These are phyloP conservation scores for Dicrostonyx torquatus DNA, from an alignment of 2,797 vertebrate genomes.

Conservation along the genomic window DNA sequence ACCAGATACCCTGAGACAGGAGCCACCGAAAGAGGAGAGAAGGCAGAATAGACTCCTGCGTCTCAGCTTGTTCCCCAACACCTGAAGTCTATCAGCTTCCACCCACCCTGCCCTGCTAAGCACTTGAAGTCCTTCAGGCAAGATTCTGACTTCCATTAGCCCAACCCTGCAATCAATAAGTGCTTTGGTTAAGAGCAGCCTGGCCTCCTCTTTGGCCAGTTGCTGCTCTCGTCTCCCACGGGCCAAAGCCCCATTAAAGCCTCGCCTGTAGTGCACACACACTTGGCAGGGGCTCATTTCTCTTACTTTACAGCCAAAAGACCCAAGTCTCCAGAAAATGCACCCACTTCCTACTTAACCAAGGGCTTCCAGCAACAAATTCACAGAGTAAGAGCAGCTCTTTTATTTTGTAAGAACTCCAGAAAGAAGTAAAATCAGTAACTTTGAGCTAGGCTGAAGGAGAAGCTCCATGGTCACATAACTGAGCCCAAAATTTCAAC, in stretches of 20 bases:
- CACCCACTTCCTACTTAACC: slow-evolving; percentile 15
- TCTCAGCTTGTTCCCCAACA: not conserved
- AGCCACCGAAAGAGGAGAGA: not conserved
- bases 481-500: not conserved
- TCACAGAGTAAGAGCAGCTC: not conserved
- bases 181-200: not conserved
- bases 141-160: not conserved
- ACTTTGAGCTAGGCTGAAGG: not conserved
- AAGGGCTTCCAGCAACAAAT: not conserved
- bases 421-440: not conserved
- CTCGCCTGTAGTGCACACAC: not conserved
- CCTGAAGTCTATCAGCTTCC: not conserved
- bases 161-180: not conserved
- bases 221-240: not conserved
- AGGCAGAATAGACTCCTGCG: not conserved
- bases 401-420: not conserved
- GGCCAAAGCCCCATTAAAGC: not conserved
- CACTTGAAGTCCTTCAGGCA: not conserved
- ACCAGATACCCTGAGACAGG: not conserved
- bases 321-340: not conserved
- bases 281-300: not conserved
- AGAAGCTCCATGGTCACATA: not conserved
- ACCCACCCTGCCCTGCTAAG: not conserved
- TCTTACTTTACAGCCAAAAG: not conserved
- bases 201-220: not conserved